Evolutionary conservation across 2,113 vertebrate species (phyloP).

Genomic region (Lathamus discolor): DNA sequence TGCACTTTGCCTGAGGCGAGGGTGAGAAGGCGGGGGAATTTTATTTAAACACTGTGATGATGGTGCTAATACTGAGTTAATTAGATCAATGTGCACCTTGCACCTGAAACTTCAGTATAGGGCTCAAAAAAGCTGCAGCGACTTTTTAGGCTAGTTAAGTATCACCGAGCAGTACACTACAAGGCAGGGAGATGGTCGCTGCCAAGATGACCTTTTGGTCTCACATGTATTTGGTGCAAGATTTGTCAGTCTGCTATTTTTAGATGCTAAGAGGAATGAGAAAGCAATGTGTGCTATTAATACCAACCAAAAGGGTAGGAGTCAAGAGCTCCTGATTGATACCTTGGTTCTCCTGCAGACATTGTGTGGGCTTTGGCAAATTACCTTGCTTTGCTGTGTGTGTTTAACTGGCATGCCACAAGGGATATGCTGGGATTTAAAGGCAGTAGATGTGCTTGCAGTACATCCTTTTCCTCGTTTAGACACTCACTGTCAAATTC

Average conservation of each 20-base stretch:
- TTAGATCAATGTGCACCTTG: background rate
- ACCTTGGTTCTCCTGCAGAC: background rate
- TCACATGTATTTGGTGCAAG: background rate
- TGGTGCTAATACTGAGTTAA: fast-evolving
- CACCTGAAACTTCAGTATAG: background rate
- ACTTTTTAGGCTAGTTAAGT: background rate
- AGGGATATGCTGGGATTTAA: background rate
- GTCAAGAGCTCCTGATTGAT: background rate
- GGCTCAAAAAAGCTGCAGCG: background rate
- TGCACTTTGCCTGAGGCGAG: background rate
- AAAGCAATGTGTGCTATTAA: background rate
- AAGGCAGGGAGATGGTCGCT: background rate
- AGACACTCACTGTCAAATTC: background rate
- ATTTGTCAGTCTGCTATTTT: background rate
- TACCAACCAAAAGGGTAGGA: background rate
- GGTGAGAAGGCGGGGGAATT: background rate
- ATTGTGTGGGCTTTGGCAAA: slow-evolving; percentile 27
- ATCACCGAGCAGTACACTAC: background rate
- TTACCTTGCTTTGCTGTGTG: background rate
- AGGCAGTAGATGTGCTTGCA: background rate
- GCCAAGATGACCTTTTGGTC: background rate
- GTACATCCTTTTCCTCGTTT: background rate
- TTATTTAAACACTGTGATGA: background rate
- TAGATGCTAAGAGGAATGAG: background rate
- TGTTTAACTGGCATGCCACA: background rate